Conservation (phyloP, 2,113 vertebrate genomes). For the Mohoua ochrocephala region DNA sequence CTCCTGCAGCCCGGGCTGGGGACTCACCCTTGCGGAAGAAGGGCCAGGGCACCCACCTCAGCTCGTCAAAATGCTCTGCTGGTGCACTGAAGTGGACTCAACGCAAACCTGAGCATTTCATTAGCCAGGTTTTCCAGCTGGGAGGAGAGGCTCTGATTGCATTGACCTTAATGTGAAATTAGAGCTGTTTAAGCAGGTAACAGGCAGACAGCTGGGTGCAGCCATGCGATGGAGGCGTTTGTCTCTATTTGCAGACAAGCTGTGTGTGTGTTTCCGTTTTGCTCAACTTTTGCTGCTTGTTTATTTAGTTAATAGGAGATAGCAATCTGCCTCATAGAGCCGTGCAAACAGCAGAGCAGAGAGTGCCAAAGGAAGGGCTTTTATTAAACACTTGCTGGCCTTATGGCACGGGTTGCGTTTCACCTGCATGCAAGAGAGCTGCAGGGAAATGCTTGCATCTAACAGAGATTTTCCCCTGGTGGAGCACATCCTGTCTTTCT, state of each 20-base stretch:
- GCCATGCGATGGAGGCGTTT: not conserved
- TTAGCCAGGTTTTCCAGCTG: not conserved
- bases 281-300: conserved; percentile 49
- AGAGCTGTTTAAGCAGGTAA: conserved; percentile 45
- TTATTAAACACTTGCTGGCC: not conserved
- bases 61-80: not conserved
- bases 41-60: not conserved
- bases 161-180: conserved; percentile 32
- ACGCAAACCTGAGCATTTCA: not conserved
- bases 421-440: not conserved
- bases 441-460: not conserved
- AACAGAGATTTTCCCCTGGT: not conserved
- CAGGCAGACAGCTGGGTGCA: conserved; percentile 50
- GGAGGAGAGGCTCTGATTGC: not conserved
- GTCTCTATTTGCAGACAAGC: conserved; percentile 55
- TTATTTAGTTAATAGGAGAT: conserved; percentile 51
- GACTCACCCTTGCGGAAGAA: fast-evolving
- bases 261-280: conserved; percentile 17
- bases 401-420: not conserved
- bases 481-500: not conserved
- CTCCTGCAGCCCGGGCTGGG: not conserved
- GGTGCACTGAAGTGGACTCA: not conserved
- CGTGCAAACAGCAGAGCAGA: not conserved
- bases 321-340: conserved; percentile 15
- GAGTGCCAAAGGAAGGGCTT: not conserved